Conservation (phyloP, 2,888 invertebrate species). For the Leptopilina drosophilae region DNA sequence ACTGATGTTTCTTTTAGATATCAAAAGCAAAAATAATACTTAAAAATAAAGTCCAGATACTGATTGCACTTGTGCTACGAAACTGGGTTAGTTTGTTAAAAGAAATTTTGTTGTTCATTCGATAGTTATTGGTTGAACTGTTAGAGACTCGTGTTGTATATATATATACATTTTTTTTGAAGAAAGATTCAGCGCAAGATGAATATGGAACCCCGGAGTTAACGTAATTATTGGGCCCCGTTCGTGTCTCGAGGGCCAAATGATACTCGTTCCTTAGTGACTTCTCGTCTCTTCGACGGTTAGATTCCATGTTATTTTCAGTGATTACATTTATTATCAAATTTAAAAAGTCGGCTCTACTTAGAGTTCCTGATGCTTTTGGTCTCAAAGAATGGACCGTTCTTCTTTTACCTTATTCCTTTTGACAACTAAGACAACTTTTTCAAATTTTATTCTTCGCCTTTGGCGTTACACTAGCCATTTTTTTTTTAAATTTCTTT, state of each 20-base stretch:
- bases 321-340: constrained; percentile 72
- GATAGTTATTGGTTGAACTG: not conserved
- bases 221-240: constrained; percentile 64
- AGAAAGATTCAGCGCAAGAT: not conserved
- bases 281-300: constrained; percentile 47
- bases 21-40: too few species aligned
- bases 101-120: not conserved
- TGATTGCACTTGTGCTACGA: too few species aligned
- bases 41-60: too few species aligned
- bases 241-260: constrained; percentile 54
- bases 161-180: not conserved
- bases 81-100: too few species aligned
- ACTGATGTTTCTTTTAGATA: too few species aligned
- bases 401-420: not conserved
- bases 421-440: not conserved
- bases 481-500: not conserved
- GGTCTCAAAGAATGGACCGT: not conserved
- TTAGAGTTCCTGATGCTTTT: not conserved
- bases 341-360: constrained; percentile 60
- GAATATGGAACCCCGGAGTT: constrained; percentile 4
- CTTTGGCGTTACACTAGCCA: too few species aligned
- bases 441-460: too few species aligned
- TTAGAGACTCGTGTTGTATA: too few species aligned
- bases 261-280: constrained; percentile 56
- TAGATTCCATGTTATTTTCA: constrained; percentile 72